Evolutionary conservation across 35 echinoderm and acorn worm genomes (phyloP).

Genomic region (Ophioderma brevispina): DNA sequence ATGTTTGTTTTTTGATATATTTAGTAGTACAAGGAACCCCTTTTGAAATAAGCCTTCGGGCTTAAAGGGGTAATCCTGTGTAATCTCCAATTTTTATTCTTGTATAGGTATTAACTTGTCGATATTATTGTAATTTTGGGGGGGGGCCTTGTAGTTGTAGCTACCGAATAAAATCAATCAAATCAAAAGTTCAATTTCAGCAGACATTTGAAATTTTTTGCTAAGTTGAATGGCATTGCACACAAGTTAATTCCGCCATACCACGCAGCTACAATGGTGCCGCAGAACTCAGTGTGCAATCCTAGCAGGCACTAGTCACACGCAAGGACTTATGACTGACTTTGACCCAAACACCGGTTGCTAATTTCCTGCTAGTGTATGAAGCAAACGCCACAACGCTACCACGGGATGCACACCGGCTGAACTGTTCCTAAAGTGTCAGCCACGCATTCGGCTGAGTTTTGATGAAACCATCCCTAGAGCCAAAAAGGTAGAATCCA

Average conservation of each 20-base stretch:
- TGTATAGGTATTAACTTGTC: too few species aligned
- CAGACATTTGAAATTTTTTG: not conserved
- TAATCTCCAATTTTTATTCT: too few species aligned
- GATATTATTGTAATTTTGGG: too few species aligned
- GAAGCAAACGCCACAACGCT: constrained; percentile 31
- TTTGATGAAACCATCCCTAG: constrained; percentile 12
- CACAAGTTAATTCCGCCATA: not conserved
- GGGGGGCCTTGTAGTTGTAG: too few species aligned
- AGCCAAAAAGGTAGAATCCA: not conserved
- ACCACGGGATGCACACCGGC: constrained; percentile 18
- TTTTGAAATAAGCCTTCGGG: too few species aligned
- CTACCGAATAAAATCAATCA: too few species aligned
- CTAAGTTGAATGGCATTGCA: not conserved
- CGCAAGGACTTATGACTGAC: not conserved
- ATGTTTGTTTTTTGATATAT: too few species aligned
- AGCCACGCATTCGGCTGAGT: not conserved
- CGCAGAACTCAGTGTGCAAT: not conserved
- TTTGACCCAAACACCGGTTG: constrained; percentile 1
- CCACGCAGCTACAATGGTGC: not conserved
- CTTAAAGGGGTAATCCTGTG: too few species aligned
- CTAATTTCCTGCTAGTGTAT: constrained; percentile 26
- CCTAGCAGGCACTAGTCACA: not conserved
- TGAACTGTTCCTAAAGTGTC: constrained; percentile 27
- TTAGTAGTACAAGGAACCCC: too few species aligned
- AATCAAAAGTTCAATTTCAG: not conserved